phyloP scores from a whole-genome alignment of 2,888 invertebrate species.

The Lapara coniferarum region DNA sequence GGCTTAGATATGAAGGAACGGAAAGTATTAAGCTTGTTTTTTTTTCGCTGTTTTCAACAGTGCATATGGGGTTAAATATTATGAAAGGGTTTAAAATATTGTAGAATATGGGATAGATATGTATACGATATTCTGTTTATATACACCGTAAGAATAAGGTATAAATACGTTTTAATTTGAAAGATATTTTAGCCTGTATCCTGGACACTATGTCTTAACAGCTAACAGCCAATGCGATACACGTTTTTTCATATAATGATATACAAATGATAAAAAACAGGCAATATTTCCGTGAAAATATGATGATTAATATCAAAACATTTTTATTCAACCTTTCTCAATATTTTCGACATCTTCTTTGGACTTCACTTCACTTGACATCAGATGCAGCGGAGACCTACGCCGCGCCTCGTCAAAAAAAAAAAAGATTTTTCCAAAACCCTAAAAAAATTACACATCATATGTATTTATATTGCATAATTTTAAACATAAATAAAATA shows the following conservation, averaged over 20 bases:
- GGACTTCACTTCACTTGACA: too few relatives aligned
- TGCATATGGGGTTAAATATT: neutral
- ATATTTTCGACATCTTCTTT: too few relatives aligned
- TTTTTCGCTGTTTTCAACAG: neutral
- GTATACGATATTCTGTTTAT: neutral
- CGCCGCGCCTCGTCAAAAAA: too few relatives aligned
- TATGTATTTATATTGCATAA: neutral
- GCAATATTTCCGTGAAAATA: too few relatives aligned
- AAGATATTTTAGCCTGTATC: neutral
- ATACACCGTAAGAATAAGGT: neutral
- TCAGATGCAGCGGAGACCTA: too few relatives aligned
- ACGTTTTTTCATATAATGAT: too few relatives aligned
- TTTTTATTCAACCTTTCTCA: too few relatives aligned
- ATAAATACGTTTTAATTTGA: neutral
- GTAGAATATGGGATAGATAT: neutral
- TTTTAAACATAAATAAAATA: neutral
- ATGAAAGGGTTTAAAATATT: neutral
- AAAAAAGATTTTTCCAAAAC: too few relatives aligned
- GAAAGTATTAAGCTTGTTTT: constrained; percentile 37
- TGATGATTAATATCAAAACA: too few relatives aligned
- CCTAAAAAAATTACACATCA: neutral
- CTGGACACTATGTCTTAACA: too few relatives aligned
- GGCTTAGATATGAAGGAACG: constrained; percentile 64
- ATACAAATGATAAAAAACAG: too few relatives aligned
- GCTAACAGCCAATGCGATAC: too few relatives aligned